These are phyloP conservation scores for Hippocampus kuda DNA, from an alignment of 2,797 vertebrate genomes.

Conservation along the genomic window DNA sequence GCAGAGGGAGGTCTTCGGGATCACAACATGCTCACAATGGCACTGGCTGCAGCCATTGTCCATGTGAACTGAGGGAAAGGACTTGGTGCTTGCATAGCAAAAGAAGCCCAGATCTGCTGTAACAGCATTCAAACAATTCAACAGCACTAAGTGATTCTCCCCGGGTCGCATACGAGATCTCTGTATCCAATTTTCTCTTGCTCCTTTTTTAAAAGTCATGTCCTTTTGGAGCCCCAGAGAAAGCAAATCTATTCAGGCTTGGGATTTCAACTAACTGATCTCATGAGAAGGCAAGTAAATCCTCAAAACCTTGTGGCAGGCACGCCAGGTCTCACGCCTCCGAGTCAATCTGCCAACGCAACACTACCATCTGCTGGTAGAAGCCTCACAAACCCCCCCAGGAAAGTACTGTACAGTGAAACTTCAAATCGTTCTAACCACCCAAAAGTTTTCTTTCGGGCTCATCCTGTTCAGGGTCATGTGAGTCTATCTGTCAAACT, in stretches of 20 bases:
- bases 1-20: neutral
- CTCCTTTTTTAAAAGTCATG: constrained; percentile 6
- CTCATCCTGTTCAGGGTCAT: too few species aligned
- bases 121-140: constrained; percentile 13
- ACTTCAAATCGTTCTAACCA: too few species aligned
- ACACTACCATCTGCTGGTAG: constrained; percentile 65
- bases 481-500: too few species aligned
- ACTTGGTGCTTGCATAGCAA: constrained; percentile 41
- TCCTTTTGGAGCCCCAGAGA: constrained; percentile 20
- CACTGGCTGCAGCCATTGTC: constrained; percentile 51
- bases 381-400: constrained; percentile 25
- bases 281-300: constrained; percentile 27
- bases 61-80: constrained; percentile 43
- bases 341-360: constrained; percentile 31
- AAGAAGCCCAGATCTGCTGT: constrained; percentile 17
- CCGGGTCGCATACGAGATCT: constrained; percentile 7
- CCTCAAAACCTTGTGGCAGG: constrained; percentile 12
- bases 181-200: constrained; percentile 17
- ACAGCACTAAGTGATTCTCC: constrained; percentile 7
- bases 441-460: too few species aligned
- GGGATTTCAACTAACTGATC: constrained; percentile 27
- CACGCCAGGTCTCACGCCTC: constrained; percentile 8
- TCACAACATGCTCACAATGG: constrained; percentile 50
- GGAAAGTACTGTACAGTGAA: too few species aligned
- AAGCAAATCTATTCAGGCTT: constrained; percentile 13